These are phyloP conservation scores for Drosophila virilis DNA, from an alignment of 1,140 invertebrate species.

Conservation along the genomic window DNA sequence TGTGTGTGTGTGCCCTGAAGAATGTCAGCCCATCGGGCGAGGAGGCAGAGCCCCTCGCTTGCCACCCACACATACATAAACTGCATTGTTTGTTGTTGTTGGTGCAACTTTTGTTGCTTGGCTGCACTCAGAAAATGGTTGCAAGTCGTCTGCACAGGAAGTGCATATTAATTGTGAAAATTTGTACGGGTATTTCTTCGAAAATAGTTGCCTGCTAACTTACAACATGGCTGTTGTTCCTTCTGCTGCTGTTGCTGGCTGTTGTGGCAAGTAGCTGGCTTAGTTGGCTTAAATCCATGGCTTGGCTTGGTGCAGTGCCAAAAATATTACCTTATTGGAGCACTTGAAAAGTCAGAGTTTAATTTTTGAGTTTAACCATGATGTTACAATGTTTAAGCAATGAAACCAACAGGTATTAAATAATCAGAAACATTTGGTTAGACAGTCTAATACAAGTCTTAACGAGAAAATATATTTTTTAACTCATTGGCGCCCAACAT, in stretches of 20 bases:
- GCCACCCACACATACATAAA: slow-evolving; percentile 20
- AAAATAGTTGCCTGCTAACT: slow-evolving; percentile 61
- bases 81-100: slow-evolving; percentile 43
- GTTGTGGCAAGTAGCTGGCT: slow-evolving; percentile 6
- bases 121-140: slow-evolving; percentile 63
- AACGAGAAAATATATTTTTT: not conserved
- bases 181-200: slow-evolving; percentile 78
- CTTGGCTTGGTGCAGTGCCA: slow-evolving; percentile 26
- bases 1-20: slow-evolving; percentile 22
- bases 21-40: slow-evolving; percentile 4
- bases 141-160: slow-evolving; percentile 81
- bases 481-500: not conserved
- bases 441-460: slow-evolving; percentile 1
- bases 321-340: slow-evolving; percentile 22
- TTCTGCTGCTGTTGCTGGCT: not conserved
- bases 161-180: slow-evolving; percentile 82
- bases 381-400: not conserved
- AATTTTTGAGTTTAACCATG: slow-evolving; percentile 22
- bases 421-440: slow-evolving; percentile 10
- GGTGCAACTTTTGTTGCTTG: slow-evolving; percentile 43
- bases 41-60: not conserved
- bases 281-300: slow-evolving; percentile 21
- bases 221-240: slow-evolving; percentile 7
- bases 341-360: slow-evolving; percentile 29
- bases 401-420: slow-evolving; percentile 12